phyloP scores from a whole-genome alignment of 2,888 invertebrate genomes.

The Cataglyphis cursor region DNA sequence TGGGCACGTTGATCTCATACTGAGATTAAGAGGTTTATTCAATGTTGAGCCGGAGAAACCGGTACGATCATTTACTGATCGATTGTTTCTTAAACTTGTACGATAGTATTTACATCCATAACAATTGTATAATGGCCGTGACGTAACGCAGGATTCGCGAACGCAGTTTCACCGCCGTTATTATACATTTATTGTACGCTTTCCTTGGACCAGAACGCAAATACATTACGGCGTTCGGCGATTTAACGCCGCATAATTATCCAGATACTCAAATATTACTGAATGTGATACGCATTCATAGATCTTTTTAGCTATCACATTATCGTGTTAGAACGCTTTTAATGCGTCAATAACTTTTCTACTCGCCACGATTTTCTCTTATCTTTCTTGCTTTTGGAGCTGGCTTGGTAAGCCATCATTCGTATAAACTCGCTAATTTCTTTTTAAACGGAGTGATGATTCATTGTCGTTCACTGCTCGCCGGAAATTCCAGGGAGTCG shows the following conservation, averaged over 20 bases:
- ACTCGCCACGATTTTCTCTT: background rate
- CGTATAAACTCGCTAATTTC: background rate
- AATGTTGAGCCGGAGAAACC: conserved; percentile 50
- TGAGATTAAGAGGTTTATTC: conserved; percentile 58
- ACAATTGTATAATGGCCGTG: background rate
- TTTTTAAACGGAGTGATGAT: background rate
- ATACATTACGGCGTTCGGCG: background rate
- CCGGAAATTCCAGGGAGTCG: background rate
- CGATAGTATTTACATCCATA: conserved; percentile 16
- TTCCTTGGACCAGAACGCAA: conserved; percentile 8
- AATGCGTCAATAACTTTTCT: conserved; percentile 1
- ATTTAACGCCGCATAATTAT: background rate
- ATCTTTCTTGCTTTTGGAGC: background rate
- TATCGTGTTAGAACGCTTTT: background rate
- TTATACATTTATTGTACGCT: background rate
- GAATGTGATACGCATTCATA: background rate
- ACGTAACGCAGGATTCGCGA: background rate
- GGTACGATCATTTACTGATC: conserved; percentile 39
- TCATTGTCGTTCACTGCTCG: conserved; percentile 10
- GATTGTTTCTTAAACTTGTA: conserved; percentile 48
- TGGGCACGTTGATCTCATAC: conserved; percentile 45
- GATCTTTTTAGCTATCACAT: background rate
- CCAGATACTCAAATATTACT: background rate
- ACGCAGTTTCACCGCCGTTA: background rate
- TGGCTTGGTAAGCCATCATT: conserved; percentile 23